These are phyloP conservation scores for Strigamia crassipes DNA, from an alignment of 2,888 invertebrate genomes.

Conservation along the genomic window DNA sequence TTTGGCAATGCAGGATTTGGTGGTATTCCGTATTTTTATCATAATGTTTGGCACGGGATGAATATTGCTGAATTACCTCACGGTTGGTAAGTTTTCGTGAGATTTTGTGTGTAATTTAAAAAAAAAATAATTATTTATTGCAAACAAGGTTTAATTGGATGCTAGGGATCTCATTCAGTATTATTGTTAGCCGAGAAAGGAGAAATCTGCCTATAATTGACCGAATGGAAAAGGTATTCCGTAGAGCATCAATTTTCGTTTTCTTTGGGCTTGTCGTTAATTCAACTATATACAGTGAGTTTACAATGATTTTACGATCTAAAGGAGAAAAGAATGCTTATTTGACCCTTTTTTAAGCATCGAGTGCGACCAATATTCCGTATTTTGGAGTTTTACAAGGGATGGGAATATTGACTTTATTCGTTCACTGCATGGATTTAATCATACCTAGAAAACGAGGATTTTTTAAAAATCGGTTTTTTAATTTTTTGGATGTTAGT, in stretches of 20 bases:
- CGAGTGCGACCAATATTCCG: neutral
- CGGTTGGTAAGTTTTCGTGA: neutral
- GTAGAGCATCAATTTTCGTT: neutral
- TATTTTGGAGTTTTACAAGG: neutral
- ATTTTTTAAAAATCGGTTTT: neutral
- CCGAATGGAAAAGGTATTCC: neutral
- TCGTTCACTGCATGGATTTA: neutral
- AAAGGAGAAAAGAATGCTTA: neutral
- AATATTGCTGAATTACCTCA: neutral
- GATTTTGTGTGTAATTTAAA: neutral
- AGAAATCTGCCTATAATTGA: neutral
- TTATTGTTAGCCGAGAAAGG: neutral
- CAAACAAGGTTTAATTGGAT: constrained; percentile 3
- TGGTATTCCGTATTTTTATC: neutral
- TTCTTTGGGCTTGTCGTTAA: neutral
- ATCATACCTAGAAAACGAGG: neutral
- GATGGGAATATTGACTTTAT: neutral
- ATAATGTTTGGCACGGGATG: neutral
- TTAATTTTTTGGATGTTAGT: neutral
- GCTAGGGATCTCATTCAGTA: neutral
- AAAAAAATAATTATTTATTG: neutral
- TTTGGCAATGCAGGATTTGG: neutral
- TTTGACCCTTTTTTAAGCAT: neutral
- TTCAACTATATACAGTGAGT: neutral
- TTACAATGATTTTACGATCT: neutral